Evolutionary conservation across 2,888 invertebrate genomes (phyloP).

Genomic region (Iselma pallidipennis): DNA sequence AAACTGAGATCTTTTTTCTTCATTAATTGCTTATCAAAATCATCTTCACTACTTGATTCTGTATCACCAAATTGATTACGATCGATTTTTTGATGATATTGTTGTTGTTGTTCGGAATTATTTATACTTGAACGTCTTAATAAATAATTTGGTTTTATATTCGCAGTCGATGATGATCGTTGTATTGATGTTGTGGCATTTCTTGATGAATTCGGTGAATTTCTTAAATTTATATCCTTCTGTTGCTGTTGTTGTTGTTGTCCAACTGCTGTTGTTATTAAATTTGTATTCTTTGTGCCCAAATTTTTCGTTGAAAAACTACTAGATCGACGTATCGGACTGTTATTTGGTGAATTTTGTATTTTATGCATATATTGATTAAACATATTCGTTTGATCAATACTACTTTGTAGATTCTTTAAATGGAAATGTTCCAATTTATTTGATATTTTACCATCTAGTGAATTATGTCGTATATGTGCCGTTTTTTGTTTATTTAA

Average conservation of each 20-base stretch:
- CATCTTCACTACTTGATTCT: constrained; percentile 59
- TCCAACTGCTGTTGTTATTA: constrained; percentile 35
- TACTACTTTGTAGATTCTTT: constrained; percentile 54
- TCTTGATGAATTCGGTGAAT: constrained; percentile 43
- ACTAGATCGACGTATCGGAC: constrained; percentile 68
- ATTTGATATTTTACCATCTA: constrained; percentile 57
- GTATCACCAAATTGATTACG: constrained; percentile 53
- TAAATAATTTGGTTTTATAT: constrained; percentile 49
- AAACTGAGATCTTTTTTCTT: constrained; percentile 51
- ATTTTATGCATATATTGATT: constrained; percentile 56
- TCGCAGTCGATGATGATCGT: constrained; percentile 57
- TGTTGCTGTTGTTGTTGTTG: constrained; percentile 32
- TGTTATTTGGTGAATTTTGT: constrained; percentile 55
- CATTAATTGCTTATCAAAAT: constrained; percentile 53
- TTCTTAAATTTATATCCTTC: constrained; percentile 38
- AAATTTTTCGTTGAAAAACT: constrained; percentile 62
- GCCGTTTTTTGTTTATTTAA: constrained; percentile 58
- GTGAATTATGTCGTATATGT: constrained; percentile 61
- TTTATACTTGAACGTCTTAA: constrained; percentile 41
- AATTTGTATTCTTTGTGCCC: constrained; percentile 45
- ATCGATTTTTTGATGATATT: constrained; percentile 42
- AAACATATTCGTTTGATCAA: constrained; percentile 55
- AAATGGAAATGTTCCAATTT: constrained; percentile 58
- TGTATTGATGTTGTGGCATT: constrained; percentile 48
- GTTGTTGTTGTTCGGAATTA: constrained; percentile 41